A percentile compares a stretch with the other conserved stretches of the same genome.
These are phyloP conservation scores for Hipposideros armiger DNA, from an alignment of 2,113 vertebrate species.

Conservation along the genomic window DNA sequence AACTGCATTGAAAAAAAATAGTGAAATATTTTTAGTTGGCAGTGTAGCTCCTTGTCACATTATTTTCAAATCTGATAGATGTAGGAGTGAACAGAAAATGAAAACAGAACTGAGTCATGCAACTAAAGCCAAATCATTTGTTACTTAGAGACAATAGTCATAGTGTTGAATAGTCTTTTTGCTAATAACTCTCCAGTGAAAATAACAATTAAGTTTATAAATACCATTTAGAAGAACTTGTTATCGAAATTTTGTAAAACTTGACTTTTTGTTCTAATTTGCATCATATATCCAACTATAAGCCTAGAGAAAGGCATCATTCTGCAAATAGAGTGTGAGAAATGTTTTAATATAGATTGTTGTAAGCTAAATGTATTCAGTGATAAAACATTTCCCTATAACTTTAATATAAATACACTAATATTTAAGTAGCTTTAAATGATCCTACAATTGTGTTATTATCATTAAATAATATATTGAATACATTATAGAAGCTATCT, in stretches of 20 bases:
- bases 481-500: no score
- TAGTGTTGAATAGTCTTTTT: conserved; percentile 41
- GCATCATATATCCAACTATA: neutral
- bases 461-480: no score
- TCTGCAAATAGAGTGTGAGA: neutral
- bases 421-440: neutral
- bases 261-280: conserved; percentile 2
- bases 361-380: neutral
- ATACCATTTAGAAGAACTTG: neutral
- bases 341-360: neutral
- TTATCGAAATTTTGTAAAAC: neutral
- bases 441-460: no score
- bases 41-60: neutral
- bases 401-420: neutral
- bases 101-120: conserved; percentile 18
- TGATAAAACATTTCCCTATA: neutral
- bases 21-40: conserved; percentile 38
- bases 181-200: neutral
- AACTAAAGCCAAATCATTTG: neutral
- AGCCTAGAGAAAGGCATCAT: neutral
- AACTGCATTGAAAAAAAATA: neutral
- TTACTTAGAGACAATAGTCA: conserved; percentile 15
- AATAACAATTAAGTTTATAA: conserved; percentile 34
- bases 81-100: neutral
- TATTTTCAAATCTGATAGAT: conserved; percentile 34